A percentile compares a stretch with the other conserved stretches of the same genome.
Conservation (phyloP, 2,888 invertebrate species). For the Serrognathus titanus region DNA sequence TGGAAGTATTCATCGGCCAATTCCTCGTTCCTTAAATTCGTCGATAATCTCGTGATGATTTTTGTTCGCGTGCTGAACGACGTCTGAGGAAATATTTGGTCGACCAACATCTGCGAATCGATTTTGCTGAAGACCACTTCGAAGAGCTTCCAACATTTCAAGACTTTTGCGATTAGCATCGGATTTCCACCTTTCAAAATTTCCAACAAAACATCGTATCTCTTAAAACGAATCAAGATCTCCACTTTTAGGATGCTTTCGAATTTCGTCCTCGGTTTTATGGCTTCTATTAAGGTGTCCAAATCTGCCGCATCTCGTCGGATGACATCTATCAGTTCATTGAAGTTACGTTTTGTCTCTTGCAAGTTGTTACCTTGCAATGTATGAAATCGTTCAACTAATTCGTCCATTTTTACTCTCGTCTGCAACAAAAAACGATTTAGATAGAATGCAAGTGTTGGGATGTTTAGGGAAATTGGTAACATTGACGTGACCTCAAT, state of each 20-base stretch:
- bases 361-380: slow-evolving; percentile 5
- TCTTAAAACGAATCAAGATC: slow-evolving; percentile 13
- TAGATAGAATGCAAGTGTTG: too few relatives aligned
- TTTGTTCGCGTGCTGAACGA: slow-evolving; percentile 16
- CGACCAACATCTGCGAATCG: slow-evolving; percentile 4
- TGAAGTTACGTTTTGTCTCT: slow-evolving; percentile 14
- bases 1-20: slow-evolving; percentile 15
- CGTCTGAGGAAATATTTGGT: slow-evolving; percentile 15
- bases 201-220: slow-evolving; percentile 9
- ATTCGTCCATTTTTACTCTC: neutral
- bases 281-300: too few relatives aligned
- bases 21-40: slow-evolving; percentile 9
- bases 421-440: neutral
- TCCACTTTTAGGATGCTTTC: slow-evolving; percentile 19
- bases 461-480: too few relatives aligned
- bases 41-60: slow-evolving; percentile 16
- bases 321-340: slow-evolving; percentile 5
- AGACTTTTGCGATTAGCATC: slow-evolving; percentile 15
- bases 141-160: slow-evolving; percentile 10
- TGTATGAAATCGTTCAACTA: slow-evolving; percentile 5
- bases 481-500: too few relatives aligned
- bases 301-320: neutral
- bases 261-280: too few relatives aligned
- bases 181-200: slow-evolving; percentile 15
- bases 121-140: slow-evolving; percentile 8